These are phyloP conservation scores for Eutolmus rufibarbis DNA, from an alignment of 2,888 invertebrate species.

Conservation along the genomic window DNA sequence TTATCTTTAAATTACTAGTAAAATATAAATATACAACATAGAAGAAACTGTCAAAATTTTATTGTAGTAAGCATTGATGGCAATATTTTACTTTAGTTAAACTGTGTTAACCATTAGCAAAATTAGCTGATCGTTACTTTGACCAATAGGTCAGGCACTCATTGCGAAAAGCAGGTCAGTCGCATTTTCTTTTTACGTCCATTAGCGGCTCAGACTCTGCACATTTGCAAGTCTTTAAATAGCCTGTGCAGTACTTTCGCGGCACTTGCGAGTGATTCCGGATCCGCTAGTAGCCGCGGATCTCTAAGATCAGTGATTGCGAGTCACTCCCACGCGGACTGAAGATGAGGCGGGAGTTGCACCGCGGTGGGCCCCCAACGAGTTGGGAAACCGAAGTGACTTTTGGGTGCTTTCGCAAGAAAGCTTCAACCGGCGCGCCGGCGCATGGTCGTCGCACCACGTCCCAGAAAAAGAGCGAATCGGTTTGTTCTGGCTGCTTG, in stretches of 20 bases:
- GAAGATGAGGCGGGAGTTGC: background rate
- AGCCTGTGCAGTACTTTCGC: background rate
- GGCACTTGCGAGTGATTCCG: background rate
- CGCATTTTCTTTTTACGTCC: background rate
- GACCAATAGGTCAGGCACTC: background rate
- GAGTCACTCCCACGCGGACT: background rate
- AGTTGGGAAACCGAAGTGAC: background rate
- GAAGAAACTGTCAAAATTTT: too few relatives aligned
- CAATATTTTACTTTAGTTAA: background rate
- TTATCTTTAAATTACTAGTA: too few relatives aligned
- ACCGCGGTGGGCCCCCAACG: background rate
- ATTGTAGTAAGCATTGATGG: too few relatives aligned
- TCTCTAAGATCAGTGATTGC: background rate
- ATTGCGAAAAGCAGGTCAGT: background rate
- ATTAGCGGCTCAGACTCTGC: background rate
- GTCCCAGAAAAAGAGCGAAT: background rate
- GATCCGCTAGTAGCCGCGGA: background rate
- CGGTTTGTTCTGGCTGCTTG: background rate
- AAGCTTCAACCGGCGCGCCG: background rate
- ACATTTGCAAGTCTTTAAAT: background rate
- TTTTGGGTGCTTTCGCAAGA: background rate
- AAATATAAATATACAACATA: too few relatives aligned
- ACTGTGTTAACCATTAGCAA: background rate
- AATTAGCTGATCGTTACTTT: background rate
- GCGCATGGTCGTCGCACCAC: background rate